A percentile compares a stretch with the other conserved stretches of the same genome.
These are phyloP conservation scores for Spilarctia lutea DNA, from an alignment of 2,888 invertebrate genomes.

Conservation along the genomic window DNA sequence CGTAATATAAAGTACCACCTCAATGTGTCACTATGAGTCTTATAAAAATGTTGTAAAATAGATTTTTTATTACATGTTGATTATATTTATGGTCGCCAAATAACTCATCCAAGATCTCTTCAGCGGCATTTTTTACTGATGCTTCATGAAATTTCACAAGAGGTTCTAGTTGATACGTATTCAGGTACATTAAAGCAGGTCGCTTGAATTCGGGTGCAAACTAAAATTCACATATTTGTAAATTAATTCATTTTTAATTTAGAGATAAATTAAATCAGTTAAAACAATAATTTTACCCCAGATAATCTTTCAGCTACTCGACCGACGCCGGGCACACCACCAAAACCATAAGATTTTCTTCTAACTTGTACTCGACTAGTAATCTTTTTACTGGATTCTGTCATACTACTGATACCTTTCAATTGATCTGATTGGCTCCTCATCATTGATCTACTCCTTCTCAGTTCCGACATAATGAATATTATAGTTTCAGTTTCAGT, in stretches of 20 bases:
- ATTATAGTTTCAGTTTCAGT: neutral
- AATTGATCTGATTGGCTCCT: neutral
- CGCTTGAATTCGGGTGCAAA: slow-evolving; percentile 73
- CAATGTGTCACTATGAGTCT: neutral
- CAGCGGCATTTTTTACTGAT: slow-evolving; percentile 51
- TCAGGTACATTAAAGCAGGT: slow-evolving; percentile 63
- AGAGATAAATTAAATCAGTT: no score
- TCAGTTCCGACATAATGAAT: neutral
- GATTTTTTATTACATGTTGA: slow-evolving; percentile 9
- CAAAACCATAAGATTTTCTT: slow-evolving; percentile 68
- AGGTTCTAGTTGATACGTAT: slow-evolving; percentile 74
- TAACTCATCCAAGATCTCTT: slow-evolving; percentile 61
- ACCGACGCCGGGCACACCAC: slow-evolving; percentile 65
- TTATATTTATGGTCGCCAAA: slow-evolving; percentile 73
- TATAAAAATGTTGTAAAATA: neutral
- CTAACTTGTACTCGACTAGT: slow-evolving; percentile 69
- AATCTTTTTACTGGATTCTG: neutral
- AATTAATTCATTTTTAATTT: neutral
- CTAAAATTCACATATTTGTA: slow-evolving; percentile 52
- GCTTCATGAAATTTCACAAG: slow-evolving; percentile 53
- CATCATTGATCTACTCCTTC: neutral
- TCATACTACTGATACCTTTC: neutral
- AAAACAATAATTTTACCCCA: neutral
- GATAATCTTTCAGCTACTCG: slow-evolving; percentile 29
- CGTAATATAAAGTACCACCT: neutral